Percentiles rank a stretch among this genome's conserved stretches.
phyloP scores from a whole-genome alignment of 2,113 vertebrate genomes.

The Bubo blakistoni region DNA sequence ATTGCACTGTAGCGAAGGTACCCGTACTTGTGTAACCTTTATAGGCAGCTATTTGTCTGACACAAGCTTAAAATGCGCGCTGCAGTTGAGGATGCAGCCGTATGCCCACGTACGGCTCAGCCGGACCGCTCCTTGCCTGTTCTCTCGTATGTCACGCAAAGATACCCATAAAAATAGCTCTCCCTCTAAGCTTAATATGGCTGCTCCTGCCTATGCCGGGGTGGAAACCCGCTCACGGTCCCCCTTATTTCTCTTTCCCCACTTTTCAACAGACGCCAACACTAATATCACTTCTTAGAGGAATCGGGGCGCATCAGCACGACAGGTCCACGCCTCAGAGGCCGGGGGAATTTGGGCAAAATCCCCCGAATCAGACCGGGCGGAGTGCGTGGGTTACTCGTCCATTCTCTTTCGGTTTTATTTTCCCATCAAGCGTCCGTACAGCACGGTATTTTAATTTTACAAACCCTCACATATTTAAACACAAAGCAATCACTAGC shows the following conservation, averaged over 20 bases:
- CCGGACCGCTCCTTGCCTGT: background rate
- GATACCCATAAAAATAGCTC: background rate
- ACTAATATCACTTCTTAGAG: background rate
- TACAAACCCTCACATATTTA: background rate
- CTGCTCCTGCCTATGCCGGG: background rate
- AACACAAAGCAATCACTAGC: background rate
- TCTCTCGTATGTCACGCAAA: background rate
- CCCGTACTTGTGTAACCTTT: background rate
- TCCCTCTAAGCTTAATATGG: slow-evolving; percentile 7
- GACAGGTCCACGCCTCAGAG: background rate
- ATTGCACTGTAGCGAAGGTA: background rate
- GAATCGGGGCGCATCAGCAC: background rate
- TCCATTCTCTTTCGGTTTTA: slow-evolving; percentile 34
- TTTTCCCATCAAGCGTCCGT: background rate
- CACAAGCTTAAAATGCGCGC: background rate
- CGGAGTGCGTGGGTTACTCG: accelerated
- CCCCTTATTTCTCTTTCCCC: background rate
- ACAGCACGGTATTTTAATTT: background rate
- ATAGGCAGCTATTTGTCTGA: background rate
- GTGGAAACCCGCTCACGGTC: background rate
- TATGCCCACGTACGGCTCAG: background rate
- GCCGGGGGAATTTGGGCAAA: background rate
- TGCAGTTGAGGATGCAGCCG: background rate
- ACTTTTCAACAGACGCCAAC: background rate
- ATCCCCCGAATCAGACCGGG: background rate